Evolutionary conservation across 1,140 invertebrate genomes (phyloP), one percentile per base, ranked within the genome.

Genomic region (Sminthurides bifidus): DNA sequence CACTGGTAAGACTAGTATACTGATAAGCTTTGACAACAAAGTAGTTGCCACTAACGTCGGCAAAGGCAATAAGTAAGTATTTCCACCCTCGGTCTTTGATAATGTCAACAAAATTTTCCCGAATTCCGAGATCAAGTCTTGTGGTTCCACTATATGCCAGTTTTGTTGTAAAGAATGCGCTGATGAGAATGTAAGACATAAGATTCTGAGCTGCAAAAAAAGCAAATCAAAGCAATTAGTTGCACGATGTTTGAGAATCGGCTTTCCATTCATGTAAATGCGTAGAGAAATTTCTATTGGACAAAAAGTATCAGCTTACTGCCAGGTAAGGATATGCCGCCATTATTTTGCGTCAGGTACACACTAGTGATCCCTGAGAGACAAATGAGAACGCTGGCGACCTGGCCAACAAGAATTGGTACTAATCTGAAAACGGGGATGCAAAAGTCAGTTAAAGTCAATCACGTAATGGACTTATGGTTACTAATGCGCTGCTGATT

Each of bases 1-100:
- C 76, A 61, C 78, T 79, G 19, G 77, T 76, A 40, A 80, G 69
- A 51, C 78, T 81, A 14, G 79, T 81, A 60, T 77, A 80, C 59
- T 80, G 78, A 73, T 84, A 85, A 3, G 84, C 81, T 50, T 81
- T 81, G 21, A 83, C 79, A 50, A 85, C 75, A 52, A 86, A 69
- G 54, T 79, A 85, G 69, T 85, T 85, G 23, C 82, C 83, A 70
- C 85, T 80, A 4, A 91, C 87, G 71, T 92, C 88, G 55, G 83
- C 77, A n/a, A 83, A 63, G 2, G 82, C 81, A 21, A 87, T 70
- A 27, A 86, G 67, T 48, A 84, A 73, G 71, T 87, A 86, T 63
- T 82, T 77, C 81, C 80, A 84, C 6, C 81, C 81, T 49, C 80
- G 75, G 19, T 76, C 74, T 69, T 76, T 78, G 66, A 88, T 75